Percentiles rank a stretch among this genome's conserved stretches.
phyloP scores from a whole-genome alignment of 2,113 vertebrate genomes.

The Ceyx melanurus region DNA sequence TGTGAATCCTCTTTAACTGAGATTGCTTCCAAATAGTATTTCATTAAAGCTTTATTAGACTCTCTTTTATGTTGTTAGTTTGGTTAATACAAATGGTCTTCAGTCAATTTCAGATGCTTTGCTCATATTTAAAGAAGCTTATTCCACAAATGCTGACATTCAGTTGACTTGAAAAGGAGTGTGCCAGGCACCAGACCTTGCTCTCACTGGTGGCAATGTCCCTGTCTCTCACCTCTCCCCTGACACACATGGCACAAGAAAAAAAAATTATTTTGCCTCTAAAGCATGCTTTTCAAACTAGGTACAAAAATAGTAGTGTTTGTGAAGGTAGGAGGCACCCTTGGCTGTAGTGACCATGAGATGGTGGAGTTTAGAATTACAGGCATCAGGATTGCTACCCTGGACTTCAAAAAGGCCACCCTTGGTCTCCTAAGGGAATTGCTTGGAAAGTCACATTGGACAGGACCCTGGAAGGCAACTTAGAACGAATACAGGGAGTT shows the following conservation, averaged over 20 bases:
- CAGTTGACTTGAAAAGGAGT: background rate
- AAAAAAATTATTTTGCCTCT: background rate
- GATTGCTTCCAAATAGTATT: background rate
- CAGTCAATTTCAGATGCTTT: background rate
- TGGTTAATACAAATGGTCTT: background rate
- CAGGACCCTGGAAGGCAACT: too few relatives aligned
- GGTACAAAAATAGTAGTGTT: background rate
- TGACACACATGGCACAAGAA: background rate
- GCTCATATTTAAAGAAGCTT: background rate
- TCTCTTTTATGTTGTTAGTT: background rate
- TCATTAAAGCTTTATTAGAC: background rate
- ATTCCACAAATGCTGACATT: background rate
- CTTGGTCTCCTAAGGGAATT: too few relatives aligned
- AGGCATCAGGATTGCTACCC: too few relatives aligned
- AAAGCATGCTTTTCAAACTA: background rate
- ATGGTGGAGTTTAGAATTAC: too few relatives aligned
- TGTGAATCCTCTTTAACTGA: background rate
- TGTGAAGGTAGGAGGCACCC: too few relatives aligned
- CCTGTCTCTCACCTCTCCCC: background rate
- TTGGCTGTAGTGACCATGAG: too few relatives aligned
- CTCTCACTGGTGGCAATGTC: background rate
- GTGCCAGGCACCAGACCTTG: background rate
- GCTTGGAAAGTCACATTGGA: too few relatives aligned
- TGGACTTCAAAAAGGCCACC: too few relatives aligned
- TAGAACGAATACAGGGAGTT: too few relatives aligned